These are phyloP conservation scores for Manduca sexta DNA, from an alignment of 1,140 invertebrate genomes.

Conservation along the genomic window DNA sequence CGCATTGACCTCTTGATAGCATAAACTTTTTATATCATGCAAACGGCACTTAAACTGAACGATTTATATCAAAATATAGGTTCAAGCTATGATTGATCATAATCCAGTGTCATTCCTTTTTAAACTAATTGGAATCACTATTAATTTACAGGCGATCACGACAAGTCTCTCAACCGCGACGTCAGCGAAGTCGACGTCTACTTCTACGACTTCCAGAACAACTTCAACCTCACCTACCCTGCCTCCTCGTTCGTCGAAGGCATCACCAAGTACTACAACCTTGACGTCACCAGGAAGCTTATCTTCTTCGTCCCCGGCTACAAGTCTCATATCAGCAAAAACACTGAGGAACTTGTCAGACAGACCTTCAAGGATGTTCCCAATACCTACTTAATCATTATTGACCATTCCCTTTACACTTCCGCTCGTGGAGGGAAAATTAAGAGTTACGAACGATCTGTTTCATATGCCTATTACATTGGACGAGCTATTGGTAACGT, in stretches of 20 bases:
- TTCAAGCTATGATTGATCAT: too few species aligned
- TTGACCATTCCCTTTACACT: conserved; percentile 58
- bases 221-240: conserved; percentile 48
- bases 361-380: conserved; percentile 47
- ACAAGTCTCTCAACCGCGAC: conserved; percentile 34
- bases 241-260: conserved; percentile 35
- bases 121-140: too few species aligned
- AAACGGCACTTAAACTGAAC: too few species aligned
- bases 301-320: conserved; percentile 60
- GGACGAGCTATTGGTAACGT: conserved; percentile 43
- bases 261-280: conserved; percentile 35
- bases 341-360: conserved; percentile 45
- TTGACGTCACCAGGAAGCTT: conserved; percentile 42
- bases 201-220: conserved; percentile 62
- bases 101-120: too few species aligned
- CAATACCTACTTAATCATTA: conserved; percentile 52
- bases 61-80: too few species aligned
- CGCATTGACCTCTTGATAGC: too few species aligned
- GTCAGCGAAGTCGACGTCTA: conserved; percentile 44
- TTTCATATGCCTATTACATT: conserved; percentile 39
- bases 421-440: conserved; percentile 35
- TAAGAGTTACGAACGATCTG: conserved; percentile 52
- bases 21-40: too few species aligned
- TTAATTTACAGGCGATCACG: conserved; percentile 55
- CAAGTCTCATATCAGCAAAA: conserved; percentile 48